Evolutionary conservation across 1,140 invertebrate species (phyloP).

Genomic region (Babylonia areolata): DNA sequence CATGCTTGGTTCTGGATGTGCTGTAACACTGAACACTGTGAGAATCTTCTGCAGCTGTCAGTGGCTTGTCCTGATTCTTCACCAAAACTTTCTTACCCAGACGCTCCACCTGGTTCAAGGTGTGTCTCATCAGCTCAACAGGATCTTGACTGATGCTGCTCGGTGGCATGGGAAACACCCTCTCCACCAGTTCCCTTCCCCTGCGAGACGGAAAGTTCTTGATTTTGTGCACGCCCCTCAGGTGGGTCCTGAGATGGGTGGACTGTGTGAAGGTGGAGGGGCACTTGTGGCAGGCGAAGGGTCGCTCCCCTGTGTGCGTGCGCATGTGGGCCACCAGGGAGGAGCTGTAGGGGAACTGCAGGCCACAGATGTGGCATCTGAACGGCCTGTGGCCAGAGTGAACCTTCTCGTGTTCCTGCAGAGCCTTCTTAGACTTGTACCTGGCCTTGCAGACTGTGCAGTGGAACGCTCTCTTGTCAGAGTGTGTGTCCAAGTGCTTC

Average conservation of each 20-base stretch:
- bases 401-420: neutral
- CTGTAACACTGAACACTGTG: neutral
- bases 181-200: neutral
- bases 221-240: slow-evolving; percentile 13
- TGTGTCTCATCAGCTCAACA: neutral
- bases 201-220: neutral
- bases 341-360: slow-evolving; percentile 1
- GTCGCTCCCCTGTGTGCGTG: slow-evolving; percentile 36
- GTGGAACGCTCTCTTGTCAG: neutral
- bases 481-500: slow-evolving; percentile 8
- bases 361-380: slow-evolving; percentile 35
- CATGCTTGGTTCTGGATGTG: neutral
- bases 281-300: slow-evolving; percentile 1
- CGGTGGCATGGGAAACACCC: neutral
- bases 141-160: neutral
- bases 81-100: neutral
- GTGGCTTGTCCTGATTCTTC: neutral
- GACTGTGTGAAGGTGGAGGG: slow-evolving; percentile 13
- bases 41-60: neutral
- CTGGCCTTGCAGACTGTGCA: neutral
- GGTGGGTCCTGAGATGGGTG: neutral
- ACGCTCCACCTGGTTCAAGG: neutral
- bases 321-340: slow-evolving; percentile 30
- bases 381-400: slow-evolving; percentile 32
- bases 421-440: neutral